Conservation (phyloP, 1,140 invertebrate genomes). For the Eulimnadia texana region DNA sequence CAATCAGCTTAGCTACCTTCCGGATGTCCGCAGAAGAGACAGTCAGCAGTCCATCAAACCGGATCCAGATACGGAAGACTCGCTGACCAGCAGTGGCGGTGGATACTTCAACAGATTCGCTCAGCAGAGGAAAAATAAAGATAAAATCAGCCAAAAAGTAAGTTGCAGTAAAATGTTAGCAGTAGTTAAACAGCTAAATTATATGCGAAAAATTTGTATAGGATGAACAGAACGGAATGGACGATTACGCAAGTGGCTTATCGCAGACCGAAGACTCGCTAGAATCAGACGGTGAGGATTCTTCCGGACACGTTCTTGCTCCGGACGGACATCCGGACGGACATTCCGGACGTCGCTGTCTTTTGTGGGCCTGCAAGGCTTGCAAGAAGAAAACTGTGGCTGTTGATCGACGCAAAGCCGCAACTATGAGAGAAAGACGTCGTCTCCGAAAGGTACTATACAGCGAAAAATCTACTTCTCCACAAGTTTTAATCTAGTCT, state of each 20-base stretch:
- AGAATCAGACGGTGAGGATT: conserved; percentile 12
- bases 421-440: conserved; percentile 81
- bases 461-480: too few relatives aligned
- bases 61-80: neutral
- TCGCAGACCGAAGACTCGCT: conserved; percentile 13
- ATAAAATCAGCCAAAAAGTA: neutral
- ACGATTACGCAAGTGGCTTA: neutral
- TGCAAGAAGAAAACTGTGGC: conserved; percentile 89
- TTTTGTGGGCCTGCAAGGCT: conserved; percentile 90
- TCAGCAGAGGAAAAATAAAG: neutral
- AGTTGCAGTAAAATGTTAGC: too few relatives aligned
- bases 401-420: conserved; percentile 88
- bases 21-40: too few relatives aligned
- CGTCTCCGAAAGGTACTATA: conserved; percentile 82
- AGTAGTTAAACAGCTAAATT: too few relatives aligned
- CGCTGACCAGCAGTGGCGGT: neutral
- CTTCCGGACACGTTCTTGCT: conserved; percentile 32
- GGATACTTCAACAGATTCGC: neutral
- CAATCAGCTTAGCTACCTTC: too few relatives aligned
- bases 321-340: conserved; percentile 26
- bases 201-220: too few relatives aligned
- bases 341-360: conserved; percentile 47
- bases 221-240: neutral
- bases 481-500: neutral
- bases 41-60: neutral